phyloP scores from a whole-genome alignment of 92 coral and sea anemone genomes.

The Porites rus region DNA sequence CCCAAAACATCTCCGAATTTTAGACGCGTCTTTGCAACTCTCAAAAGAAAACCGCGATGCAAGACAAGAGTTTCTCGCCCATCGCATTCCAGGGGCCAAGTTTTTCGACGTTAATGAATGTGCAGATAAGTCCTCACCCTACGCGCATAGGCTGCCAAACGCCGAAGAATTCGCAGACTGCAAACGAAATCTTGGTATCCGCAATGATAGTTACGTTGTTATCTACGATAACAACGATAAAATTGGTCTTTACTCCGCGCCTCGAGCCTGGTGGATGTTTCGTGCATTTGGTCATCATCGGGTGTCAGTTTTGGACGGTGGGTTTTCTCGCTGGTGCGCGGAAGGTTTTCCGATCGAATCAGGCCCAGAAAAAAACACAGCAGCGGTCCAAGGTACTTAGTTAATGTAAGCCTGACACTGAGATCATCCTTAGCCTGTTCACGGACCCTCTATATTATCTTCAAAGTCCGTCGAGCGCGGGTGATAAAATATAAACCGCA shows the following conservation, averaged over 20 bases:
- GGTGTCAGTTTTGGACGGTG: slow-evolving; percentile 94
- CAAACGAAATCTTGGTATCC: slow-evolving; percentile 82
- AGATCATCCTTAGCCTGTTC: no score
- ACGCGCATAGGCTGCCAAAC: slow-evolving; percentile 87
- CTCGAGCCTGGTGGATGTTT: slow-evolving; percentile 97
- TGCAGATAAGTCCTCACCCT: slow-evolving; percentile 71
- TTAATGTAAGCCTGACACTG: no score
- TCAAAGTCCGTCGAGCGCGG: no score
- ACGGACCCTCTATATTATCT: no score
- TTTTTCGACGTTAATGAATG: slow-evolving; percentile 94
- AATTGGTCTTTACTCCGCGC: slow-evolving; percentile 88
- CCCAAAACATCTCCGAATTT: slow-evolving; percentile 68
- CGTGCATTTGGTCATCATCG: slow-evolving; percentile 92
- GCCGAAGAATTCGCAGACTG: slow-evolving; percentile 77
- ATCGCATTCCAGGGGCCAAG: slow-evolving; percentile 90
- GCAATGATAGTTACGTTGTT: slow-evolving; percentile 88
- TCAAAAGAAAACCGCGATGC: slow-evolving; percentile 83
- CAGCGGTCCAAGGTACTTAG: slow-evolving; percentile 50
- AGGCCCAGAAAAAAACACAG: slow-evolving; percentile 53
- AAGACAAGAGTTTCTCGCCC: slow-evolving; percentile 72
- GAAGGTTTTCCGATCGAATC: slow-evolving; percentile 80
- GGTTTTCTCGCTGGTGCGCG: slow-evolving; percentile 84
- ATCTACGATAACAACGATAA: slow-evolving; percentile 85
- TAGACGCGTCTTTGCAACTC: slow-evolving; percentile 95
- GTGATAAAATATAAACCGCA: no score